Conservation (phyloP, 2,888 invertebrate genomes). For the Sturmia bella region DNA sequence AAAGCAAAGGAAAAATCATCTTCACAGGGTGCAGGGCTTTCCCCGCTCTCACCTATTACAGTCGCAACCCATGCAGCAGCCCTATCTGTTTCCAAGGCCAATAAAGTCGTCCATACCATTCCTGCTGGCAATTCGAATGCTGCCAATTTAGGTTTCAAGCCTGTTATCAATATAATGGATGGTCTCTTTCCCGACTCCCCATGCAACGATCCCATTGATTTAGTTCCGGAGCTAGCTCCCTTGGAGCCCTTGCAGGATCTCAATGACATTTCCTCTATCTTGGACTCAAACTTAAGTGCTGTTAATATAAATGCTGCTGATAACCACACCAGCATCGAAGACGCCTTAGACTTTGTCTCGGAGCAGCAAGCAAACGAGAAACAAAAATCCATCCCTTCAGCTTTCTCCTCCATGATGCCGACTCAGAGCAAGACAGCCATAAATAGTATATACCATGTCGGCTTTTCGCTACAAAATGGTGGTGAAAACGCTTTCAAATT, state of each 20-base stretch:
- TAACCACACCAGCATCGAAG: conserved; percentile 73
- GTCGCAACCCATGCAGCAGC: background rate
- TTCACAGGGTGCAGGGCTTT: conserved; percentile 8
- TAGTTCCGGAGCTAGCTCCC: conserved; percentile 70
- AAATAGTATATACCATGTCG: conserved; percentile 76
- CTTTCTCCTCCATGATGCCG: background rate
- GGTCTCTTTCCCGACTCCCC: conserved; percentile 73
- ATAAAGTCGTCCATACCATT: conserved; percentile 1
- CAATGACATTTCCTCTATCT: conserved; percentile 71
- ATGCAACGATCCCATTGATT: conserved; percentile 70
- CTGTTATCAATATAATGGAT: conserved; percentile 70
- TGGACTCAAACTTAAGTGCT: conserved; percentile 70
- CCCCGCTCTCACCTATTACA: conserved; percentile 22
- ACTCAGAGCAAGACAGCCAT: conserved; percentile 42
- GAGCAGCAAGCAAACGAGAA: conserved; percentile 69
- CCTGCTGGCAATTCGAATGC: background rate
- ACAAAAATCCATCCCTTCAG: background rate
- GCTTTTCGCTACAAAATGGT: conserved; percentile 69
- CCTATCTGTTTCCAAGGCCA: background rate
- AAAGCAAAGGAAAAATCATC: conserved; percentile 50
- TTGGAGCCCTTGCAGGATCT: conserved; percentile 72
- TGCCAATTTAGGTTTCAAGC: conserved; percentile 61
- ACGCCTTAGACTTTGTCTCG: conserved; percentile 73
- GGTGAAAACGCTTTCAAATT: conserved; percentile 72
- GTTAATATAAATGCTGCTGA: conserved; percentile 68